Evolutionary conservation across 2,888 invertebrate genomes (phyloP), one percentile per base, ranked within the genome.

Genomic region (Clostera curtula): DNA sequence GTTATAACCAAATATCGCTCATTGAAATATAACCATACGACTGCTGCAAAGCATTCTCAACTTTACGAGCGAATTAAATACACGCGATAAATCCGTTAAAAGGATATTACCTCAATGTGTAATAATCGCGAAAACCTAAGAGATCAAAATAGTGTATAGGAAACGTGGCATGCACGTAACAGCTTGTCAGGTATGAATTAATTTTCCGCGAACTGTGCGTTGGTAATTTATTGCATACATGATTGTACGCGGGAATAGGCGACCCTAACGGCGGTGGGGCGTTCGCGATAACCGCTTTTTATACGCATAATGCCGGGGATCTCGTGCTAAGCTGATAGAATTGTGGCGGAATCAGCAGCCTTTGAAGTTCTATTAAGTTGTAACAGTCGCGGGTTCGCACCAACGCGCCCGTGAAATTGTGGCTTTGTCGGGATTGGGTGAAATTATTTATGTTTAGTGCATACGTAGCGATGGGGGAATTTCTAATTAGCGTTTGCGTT

Each of bases 281-380:
- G 54, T 38, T 44, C 53, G 65, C 68, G 80, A 80, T 80, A 82
- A 80, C 80, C 75, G 68, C 76, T 77, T 79, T 82, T 82, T 79
- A 75, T 79, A 76, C 77, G 74, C 77, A 76, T 82, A 80, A 82
- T 79, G 71, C 74, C 50, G 57, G 67, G 74, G 74, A 76, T 77
- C 74, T 67, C 70, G 62, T 65, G 72, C 76, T 82, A 82, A 82
- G 82, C 82, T 82, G 80, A 82, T 82, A 76, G 82, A 82, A 82
- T 82, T 80, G 82, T 75, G 79, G 73, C 58, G 67, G 76, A 74
- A 77, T 79, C 79, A 75, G 69, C 74, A 73, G 72, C 82, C 73
- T 80, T 82, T 80, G 79, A 80, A 79, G 68, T 82, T 79, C 76
- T 80, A 82, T 82, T 82, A 82, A 79, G 80, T 82, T 73, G 79